Base-by-base conservation (phyloP, 2,888 invertebrate genomes). In the Saturnia pavonia region DNA sequence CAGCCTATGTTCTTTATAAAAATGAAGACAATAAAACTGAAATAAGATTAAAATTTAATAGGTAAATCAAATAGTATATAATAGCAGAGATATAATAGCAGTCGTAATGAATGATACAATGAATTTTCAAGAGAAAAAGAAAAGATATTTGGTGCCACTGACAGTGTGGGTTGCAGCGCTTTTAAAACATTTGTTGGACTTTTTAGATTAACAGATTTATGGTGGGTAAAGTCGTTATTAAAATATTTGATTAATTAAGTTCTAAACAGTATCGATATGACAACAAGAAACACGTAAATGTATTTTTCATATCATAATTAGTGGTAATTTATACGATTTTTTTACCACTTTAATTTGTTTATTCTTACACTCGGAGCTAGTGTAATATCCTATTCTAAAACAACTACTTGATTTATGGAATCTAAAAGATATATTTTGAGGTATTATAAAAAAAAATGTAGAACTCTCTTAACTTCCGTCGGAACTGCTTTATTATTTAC, bases 391-490 rank as follows among this genome's bases (percentile, higher is more conserved):
- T 54, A 22, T 22, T 22, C 1, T 12, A 43, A 51, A 19, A 16
- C 2, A 51, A 51, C 27, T 14, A 25, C 0, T 14, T 14, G 27
- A 27, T 60, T 60, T 1, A 60, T 60, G 6, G 27, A 27, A 27
- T 27, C 14, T 60, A 27, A 14, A 60, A 60, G 27, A 60, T 19
- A 19, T 7, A 34, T 34, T 34, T 34, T 34, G 2, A 34, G 34
- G n/a, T n/a, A n/a, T n/a, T n/a, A n/a, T n/a, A 60, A 12, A 27
- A 25, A 19, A 1, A 27, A 60, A 60, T 60, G 14, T 27, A 60
- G 16, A 60, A 27, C 27, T 27, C 14, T 60, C 6, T 60, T 79
- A 75, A 79, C 78, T 75, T 80, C 85, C 87, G 87, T 85, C 84
- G 80, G 84, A 85, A 84, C 74, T 71, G 77, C 77, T 76, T 79